Conservation (phyloP, 2,113 vertebrate species). For the Sus scrofa region T2T-Sscrofa CM000817.6:150717001-150717500, state of each 20-base stretch:
- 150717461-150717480: not conserved
- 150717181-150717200: not conserved
- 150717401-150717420: not conserved
- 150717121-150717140: not conserved
- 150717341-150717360: not conserved
- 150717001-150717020: too few species aligned
- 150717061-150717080: not conserved
- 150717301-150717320: not conserved
- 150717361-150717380: not conserved
- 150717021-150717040: too few species aligned
- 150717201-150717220: not conserved
- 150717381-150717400: not conserved
- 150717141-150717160: not conserved
- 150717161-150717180: not conserved
- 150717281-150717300: not conserved
- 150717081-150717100: not conserved
- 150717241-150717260: not conserved
- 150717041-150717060: too few species aligned
- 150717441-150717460: not conserved
- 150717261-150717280: not conserved
- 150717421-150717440: not conserved
- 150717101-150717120: conserved; percentile 30
- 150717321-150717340: not conserved
- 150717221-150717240: not conserved
- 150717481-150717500: not conserved